Evolutionary conservation across 2,113 vertebrate species (phyloP), one percentile per base, ranked within the genome.

Genomic region (Lutjanus erythropterus): DNA sequence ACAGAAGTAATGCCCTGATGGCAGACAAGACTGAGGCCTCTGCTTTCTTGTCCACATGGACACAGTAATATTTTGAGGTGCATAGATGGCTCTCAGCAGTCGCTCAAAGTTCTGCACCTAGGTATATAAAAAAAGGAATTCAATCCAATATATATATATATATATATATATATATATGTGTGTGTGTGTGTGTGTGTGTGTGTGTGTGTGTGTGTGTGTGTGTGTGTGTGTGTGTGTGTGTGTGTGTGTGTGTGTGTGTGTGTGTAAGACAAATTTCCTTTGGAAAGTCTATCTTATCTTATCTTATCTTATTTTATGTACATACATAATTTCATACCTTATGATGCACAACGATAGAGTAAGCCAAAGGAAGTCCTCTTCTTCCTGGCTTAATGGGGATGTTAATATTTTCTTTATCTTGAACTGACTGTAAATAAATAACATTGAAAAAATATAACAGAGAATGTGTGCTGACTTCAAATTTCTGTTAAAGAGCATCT

Each of bases 261-360:
- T n/a, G n/a, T n/a, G n/a, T n/a, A n/a, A n/a, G n/a, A n/a, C n/a
- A n/a, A n/a, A n/a, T n/a, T n/a, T n/a, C n/a, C n/a, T n/a, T n/a
- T n/a, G n/a, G n/a, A n/a, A n/a, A n/a, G n/a, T n/a, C n/a, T n/a
- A n/a, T n/a, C n/a, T n/a, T n/a, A n/a, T n/a, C n/a, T n/a, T n/a
- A n/a, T n/a, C n/a, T n/a, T n/a, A n/a, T n/a, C n/a, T n/a, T n/a
- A n/a, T n/a, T n/a, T n/a, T n/a, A n/a, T n/a, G n/a, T n/a, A n/a
- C n/a, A n/a, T n/a, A n/a, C n/a, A n/a, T n/a, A n/a, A 41, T 16
- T 27, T 3, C 55, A 27, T 80, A 93, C 87, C 94, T 97, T 98
- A 77, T 98, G 96, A 89, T 98, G 96, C 73, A 97, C 93, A 42
- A 98, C 96, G 39, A 99, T 94, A 0, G 97, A 97, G 70, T 97